A percentile compares a stretch with the other conserved stretches of the same genome.
phyloP scores from a whole-genome alignment of 2,113 vertebrate genomes.

The Zosterops borbonicus region DNA sequence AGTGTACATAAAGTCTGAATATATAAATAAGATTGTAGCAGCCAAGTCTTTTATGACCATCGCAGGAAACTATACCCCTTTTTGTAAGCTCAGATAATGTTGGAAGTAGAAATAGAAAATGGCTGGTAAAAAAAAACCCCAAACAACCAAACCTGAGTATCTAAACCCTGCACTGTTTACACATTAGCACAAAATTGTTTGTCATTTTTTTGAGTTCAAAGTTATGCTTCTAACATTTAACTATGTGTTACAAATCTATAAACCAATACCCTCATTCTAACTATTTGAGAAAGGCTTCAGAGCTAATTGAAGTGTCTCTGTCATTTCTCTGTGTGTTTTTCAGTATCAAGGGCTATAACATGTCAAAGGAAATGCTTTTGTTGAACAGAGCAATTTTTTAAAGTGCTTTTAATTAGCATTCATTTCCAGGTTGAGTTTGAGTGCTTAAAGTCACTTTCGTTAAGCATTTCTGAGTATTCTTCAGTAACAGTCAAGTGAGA shows the following conservation, averaged over 20 bases:
- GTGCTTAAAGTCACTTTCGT: constrained; percentile 43
- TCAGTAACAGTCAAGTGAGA: not conserved
- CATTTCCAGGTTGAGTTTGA: constrained; percentile 30
- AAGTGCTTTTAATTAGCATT: constrained; percentile 57
- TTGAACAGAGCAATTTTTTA: constrained; percentile 25
- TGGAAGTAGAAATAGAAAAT: not conserved
- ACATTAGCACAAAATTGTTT: not conserved
- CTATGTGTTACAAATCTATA: not conserved
- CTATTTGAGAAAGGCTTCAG: not conserved
- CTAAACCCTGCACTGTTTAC: not conserved
- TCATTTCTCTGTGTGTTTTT: constrained; percentile 3
- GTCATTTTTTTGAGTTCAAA: not conserved
- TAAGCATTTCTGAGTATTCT: constrained; percentile 44
- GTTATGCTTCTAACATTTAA: not conserved
- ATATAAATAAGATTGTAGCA: not conserved
- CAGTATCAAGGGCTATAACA: not conserved
- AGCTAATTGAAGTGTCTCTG: constrained; percentile 8
- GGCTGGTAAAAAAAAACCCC: not conserved
- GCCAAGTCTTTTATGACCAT: not conserved
- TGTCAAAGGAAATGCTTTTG: constrained; percentile 31
- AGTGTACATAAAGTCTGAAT: not conserved
- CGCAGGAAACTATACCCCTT: not conserved
- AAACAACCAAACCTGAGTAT: not conserved
- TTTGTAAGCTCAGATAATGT: not conserved
- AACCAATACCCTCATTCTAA: not conserved